Conservation (phyloP, 2,888 invertebrate genomes). For the Tridacna gigas region DNA sequence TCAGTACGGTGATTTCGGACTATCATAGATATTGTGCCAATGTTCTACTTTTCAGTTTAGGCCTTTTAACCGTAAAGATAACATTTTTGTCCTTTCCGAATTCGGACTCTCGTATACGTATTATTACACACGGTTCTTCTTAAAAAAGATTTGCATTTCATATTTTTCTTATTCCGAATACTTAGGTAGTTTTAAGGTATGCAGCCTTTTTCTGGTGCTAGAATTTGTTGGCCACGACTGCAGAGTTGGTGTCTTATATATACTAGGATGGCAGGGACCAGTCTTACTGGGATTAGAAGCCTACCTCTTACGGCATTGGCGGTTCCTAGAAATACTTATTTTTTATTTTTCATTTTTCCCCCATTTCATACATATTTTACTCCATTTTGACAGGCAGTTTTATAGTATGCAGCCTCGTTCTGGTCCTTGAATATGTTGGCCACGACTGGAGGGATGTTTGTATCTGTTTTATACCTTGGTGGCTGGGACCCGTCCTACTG, state of each 20-base stretch:
- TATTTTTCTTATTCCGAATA: neutral
- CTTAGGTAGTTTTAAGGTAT: slow-evolving; percentile 43
- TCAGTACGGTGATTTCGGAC: no score
- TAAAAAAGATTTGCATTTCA: neutral
- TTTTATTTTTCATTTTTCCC: no score
- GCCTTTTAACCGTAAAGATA: no score
- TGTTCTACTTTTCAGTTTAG: no score
- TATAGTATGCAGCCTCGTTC: slow-evolving; percentile 70
- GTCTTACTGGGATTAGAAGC: slow-evolving; percentile 72
- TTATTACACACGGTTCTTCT: no score
- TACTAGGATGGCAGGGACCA: slow-evolving; percentile 76
- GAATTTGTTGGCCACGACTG: slow-evolving; percentile 75
- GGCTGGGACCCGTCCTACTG: slow-evolving; percentile 72
- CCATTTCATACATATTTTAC: neutral
- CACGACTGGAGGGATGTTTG: slow-evolving; percentile 77
- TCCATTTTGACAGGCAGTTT: slow-evolving; percentile 19
- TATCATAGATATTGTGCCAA: no score
- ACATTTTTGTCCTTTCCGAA: no score
- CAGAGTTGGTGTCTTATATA: slow-evolving; percentile 74
- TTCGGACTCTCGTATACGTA: no score
- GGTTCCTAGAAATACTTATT: slow-evolving; percentile 68
- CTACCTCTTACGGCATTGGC: slow-evolving; percentile 71
- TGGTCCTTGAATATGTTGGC: slow-evolving; percentile 73
- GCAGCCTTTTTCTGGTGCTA: slow-evolving; percentile 72
- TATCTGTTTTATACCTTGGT: slow-evolving; percentile 75